Base-by-base conservation (phyloP, 1,140 invertebrate species). In the Lineus longissimus region DNA sequence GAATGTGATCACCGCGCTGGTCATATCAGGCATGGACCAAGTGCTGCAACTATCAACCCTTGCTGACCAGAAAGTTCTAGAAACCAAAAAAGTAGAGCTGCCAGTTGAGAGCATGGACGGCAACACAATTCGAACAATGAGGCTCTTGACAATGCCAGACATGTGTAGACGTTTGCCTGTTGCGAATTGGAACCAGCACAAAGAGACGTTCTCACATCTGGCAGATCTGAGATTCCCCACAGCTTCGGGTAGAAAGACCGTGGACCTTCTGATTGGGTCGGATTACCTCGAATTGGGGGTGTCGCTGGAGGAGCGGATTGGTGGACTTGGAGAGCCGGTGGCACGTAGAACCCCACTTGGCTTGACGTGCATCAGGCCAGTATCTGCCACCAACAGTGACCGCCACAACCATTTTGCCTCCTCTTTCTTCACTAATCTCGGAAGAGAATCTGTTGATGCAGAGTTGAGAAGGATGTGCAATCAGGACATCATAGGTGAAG, bases 311-410 rank as follows among this genome's bases (percentile, higher is more conserved):
- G 33, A 36, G 33, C 33, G 33, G 33, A 36, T 36, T 36, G 43
- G 56, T 9, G 27, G 47, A 23, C 43, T 27, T 2, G 63, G 58
- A 23, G 45, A 60, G 57, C 58, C 63, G 29, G 40, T 60, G 7
- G 63, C 56, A 4, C 19, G 56, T 9, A 15, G 43, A n/a, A 64
- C 56, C 25, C 63, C 63, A 29, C 47, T 64, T 47, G 47, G 63
- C 4, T 64, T 36, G 63, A 64, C 56, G 11, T 64, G 63, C 33
- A 58, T 64, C 15, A 22, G 22, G 7, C 22, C 22, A 57, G 55
- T n/a, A 57, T 25, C 17, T 30, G 17, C 7, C 7, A 11, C 13
- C 22, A 27, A n/a, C 29, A 2, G 7, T 23, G 55, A 51, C 6
- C 25, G n/a, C n/a, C 25, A n/a, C 27, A 9, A 27, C 55, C 9